Evolutionary conservation across 2,113 vertebrate genomes (phyloP), one percentile per base, ranked within the genome.

Genomic region (Notarius lentiginosus): DNA sequence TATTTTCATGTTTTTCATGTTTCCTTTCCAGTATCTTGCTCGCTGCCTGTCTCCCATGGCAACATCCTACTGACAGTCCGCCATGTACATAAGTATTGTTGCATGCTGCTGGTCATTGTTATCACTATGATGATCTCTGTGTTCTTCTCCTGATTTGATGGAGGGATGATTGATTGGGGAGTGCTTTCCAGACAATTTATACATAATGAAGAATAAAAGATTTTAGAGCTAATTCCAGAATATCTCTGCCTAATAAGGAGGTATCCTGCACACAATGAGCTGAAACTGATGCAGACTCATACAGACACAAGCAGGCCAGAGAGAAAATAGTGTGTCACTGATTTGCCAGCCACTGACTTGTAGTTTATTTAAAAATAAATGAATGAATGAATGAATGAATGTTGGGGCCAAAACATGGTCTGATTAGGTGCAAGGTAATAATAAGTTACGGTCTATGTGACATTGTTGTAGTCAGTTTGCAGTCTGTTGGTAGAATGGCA

Each of bases 81-180:
- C 58, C 73, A 30, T 41, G 24, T 55, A 73, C 76, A 27, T 6
- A n/a, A 41, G 68, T 56, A 51, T 83, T 76, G 63, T 72, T 55
- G 3, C 86, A 53, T 61, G 30, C 77, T 55, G 83, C 83, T 72
- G 83, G 79, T 82, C 83, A 87, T 63, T 60, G 66, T 80, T 82
- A 89, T 89, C 79, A 51, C 83, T 79, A 79, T 65, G 68, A 85
- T 30, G 17, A 81, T 87, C 49, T 49, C 53, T 10, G 30, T 20
- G 47, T 22, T 18, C 9, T 80, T 8, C 7, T 34, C n/a, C 79
- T 53, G 84, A 41, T 11, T 53, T 41, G 20, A n/a, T 79, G 27
- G 7, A 82, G 77, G 18, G 49, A 90, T 94, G 93, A 94, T 94
- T 87, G 93, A 95, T 94, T 94, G 92, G 92, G 91, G 90, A 51